These are phyloP conservation scores for Agonopterix subpropinquella DNA, from an alignment of 2,888 invertebrate genomes.

Conservation along the genomic window DNA sequence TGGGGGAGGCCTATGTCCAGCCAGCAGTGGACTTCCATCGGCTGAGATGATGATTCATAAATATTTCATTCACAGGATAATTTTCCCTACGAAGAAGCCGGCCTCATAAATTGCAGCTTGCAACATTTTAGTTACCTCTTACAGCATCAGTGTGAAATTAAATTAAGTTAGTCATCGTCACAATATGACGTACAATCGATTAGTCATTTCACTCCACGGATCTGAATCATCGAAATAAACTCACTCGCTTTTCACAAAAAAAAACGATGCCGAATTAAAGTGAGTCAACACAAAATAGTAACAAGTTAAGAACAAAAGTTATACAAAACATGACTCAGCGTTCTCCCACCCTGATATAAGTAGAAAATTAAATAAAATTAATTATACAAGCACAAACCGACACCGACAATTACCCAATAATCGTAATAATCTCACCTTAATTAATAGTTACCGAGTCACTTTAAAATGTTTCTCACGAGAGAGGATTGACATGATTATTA, in stretches of 20 bases:
- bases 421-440: slow-evolving; percentile 52
- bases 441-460: slow-evolving; percentile 57
- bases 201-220: slow-evolving; percentile 28
- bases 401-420: slow-evolving; percentile 65
- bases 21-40: no score
- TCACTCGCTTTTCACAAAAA: slow-evolving; percentile 4
- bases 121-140: slow-evolving; percentile 20
- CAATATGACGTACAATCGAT: slow-evolving; percentile 16
- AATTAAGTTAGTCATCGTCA: slow-evolving; percentile 28
- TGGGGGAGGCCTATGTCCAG: no score
- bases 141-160: slow-evolving; percentile 25
- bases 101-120: background rate
- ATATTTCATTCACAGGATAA: no score
- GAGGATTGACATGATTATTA: slow-evolving; percentile 67
- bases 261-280: slow-evolving; percentile 10
- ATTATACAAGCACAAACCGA: slow-evolving; percentile 56
- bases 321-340: slow-evolving; percentile 41
- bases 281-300: slow-evolving; percentile 5
- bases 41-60: no score
- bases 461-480: slow-evolving; percentile 67
- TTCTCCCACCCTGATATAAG: slow-evolving; percentile 46
- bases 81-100: no score
- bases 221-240: slow-evolving; percentile 6
- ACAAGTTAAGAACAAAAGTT: background rate
- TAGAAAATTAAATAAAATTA: slow-evolving; percentile 53